These are phyloP conservation scores for Ridgeia piscesae DNA, from an alignment of 1,140 invertebrate genomes.

Conservation along the genomic window DNA sequence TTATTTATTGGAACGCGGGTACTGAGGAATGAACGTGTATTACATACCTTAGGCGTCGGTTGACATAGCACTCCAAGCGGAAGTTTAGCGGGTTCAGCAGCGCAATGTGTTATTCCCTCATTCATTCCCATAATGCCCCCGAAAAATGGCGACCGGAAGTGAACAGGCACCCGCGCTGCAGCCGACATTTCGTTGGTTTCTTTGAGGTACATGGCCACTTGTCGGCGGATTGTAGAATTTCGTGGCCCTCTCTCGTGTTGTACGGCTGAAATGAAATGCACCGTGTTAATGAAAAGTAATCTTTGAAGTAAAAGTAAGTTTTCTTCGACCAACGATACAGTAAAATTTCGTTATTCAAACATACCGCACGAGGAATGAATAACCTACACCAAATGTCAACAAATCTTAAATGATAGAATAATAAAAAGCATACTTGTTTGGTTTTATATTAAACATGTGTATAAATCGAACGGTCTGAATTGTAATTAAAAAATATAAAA, in stretches of 20 bases:
- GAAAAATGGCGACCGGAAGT: slow-evolving; percentile 41
- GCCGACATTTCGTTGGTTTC: slow-evolving; percentile 47
- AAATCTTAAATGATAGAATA: background rate
- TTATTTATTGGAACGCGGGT: background rate
- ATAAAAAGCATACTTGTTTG: background rate
- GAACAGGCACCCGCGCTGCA: slow-evolving; percentile 21
- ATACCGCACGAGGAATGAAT: background rate
- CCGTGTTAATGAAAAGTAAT: slow-evolving; percentile 10
- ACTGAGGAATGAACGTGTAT: background rate
- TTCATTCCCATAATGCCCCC: slow-evolving; percentile 31
- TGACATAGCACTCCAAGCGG: slow-evolving; percentile 37
- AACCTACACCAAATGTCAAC: background rate
- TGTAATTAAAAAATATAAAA: no score
- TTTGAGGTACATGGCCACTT: slow-evolving; percentile 75
- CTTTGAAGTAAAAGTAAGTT: background rate
- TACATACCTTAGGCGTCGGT: slow-evolving; percentile 47
- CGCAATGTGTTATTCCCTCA: background rate
- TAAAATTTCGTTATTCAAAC: background rate
- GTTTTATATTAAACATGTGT: background rate
- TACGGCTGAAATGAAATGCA: slow-evolving; percentile 72
- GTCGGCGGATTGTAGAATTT: slow-evolving; percentile 84
- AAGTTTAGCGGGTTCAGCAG: background rate
- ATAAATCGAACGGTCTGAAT: background rate
- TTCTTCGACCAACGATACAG: background rate
- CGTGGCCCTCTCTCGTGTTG: slow-evolving; percentile 97